A percentile compares a stretch with the other conserved stretches of the same genome.
These are phyloP conservation scores for Vollenhovia emeryi DNA, from an alignment of 1,140 invertebrate species.

Conservation along the genomic window DNA sequence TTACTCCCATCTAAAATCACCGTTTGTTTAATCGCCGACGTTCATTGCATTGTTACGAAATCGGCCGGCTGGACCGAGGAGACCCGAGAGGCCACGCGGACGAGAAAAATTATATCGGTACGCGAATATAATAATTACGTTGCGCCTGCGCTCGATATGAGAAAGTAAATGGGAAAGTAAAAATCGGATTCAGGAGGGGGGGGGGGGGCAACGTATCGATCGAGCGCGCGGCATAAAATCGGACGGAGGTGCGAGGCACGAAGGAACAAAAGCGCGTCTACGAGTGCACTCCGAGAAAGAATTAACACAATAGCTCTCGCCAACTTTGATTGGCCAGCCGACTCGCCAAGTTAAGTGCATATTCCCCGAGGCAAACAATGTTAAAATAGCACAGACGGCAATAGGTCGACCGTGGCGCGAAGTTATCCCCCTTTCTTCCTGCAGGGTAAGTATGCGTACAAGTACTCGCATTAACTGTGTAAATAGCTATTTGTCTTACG, in stretches of 20 bases:
- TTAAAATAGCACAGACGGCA: constrained; percentile 72
- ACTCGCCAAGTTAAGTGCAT: constrained; percentile 61
- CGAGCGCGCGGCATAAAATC: constrained; percentile 39
- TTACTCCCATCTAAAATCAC: constrained; percentile 61
- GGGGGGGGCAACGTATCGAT: constrained; percentile 42
- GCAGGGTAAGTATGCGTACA: constrained; percentile 65
- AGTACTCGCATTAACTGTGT: constrained; percentile 82
- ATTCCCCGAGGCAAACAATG: constrained; percentile 72
- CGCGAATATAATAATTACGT: constrained; percentile 38
- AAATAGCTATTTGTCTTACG: constrained; percentile 78
- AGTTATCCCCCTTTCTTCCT: constrained; percentile 55
- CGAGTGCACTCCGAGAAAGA: constrained; percentile 19
- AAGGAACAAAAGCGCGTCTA: constrained; percentile 57
- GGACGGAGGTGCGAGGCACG: constrained; percentile 49
- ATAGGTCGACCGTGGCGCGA: constrained; percentile 69
- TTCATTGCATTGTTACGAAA: constrained; percentile 55
- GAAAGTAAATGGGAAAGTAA: constrained; percentile 25
- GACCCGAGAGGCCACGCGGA: not conserved
- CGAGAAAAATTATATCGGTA: constrained; percentile 52
- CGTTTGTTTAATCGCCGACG: constrained; percentile 69
- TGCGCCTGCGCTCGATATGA: not conserved
- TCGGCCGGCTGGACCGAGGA: not conserved
- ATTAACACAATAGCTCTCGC: constrained; percentile 65
- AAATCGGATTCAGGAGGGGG: constrained; percentile 23
- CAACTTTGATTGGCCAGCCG: constrained; percentile 58